phyloP scores from a whole-genome alignment of 2,888 invertebrate species.

The Melolontha melolontha region DNA sequence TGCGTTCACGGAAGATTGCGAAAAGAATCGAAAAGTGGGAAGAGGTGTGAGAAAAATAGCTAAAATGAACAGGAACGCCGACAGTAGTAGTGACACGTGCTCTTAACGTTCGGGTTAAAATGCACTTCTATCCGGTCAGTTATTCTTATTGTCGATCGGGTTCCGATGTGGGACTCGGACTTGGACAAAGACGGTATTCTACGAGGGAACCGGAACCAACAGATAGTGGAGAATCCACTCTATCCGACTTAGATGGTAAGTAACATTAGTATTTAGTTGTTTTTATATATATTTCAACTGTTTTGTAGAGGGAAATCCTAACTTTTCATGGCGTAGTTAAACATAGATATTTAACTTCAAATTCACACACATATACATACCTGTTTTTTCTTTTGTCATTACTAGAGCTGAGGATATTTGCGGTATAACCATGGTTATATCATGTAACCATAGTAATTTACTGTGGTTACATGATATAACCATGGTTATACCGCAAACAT shows the following conservation, averaged over 20 bases:
- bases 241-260: slow-evolving; percentile 64
- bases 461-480: no score
- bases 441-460: no score
- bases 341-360: no score
- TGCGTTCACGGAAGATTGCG: not conserved
- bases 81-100: slow-evolving; percentile 16
- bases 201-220: slow-evolving; percentile 53
- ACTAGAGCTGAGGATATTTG: no score
- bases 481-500: no score
- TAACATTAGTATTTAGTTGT: slow-evolving; percentile 1
- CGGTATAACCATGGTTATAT: no score
- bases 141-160: slow-evolving; percentile 63
- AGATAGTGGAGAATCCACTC: slow-evolving; percentile 63
- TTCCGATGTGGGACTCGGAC: slow-evolving; percentile 61
- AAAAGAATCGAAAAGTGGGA: not conserved
- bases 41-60: slow-evolving; percentile 4
- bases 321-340: no score
- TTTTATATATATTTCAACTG: no score
- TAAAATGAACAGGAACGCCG: slow-evolving; percentile 22
- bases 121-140: slow-evolving; percentile 59
- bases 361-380: no score
- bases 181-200: slow-evolving; percentile 56
- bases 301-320: no score
- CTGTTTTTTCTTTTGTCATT: no score
- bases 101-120: slow-evolving; percentile 47